phyloP scores from a whole-genome alignment of 2,797 vertebrate genomes.

The Hipposideros larvatus region DNA sequence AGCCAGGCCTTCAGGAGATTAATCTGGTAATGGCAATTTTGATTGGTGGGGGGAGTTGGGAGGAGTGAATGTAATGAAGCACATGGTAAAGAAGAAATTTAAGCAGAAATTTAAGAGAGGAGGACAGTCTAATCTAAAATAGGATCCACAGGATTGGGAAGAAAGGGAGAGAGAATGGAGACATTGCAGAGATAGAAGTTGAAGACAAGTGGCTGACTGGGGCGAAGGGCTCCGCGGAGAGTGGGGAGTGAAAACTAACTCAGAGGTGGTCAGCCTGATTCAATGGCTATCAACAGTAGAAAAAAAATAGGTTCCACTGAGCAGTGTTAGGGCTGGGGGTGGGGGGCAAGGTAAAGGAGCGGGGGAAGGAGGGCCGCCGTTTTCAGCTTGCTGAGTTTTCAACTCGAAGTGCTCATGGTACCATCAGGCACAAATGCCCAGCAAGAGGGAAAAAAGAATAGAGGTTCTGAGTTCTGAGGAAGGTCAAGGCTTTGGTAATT shows the following conservation, averaged over 20 bases:
- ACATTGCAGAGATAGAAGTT: not conserved
- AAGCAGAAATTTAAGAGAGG: not conserved
- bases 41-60: too few species aligned
- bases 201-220: not conserved
- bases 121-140: not conserved
- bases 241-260: not conserved
- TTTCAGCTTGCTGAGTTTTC: not conserved
- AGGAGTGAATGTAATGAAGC: not conserved
- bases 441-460: not conserved
- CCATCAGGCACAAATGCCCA: not conserved
- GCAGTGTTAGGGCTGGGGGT: rapidly evolving
- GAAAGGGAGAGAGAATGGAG: not conserved
- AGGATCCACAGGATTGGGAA: not conserved
- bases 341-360: not conserved
- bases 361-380: not conserved
- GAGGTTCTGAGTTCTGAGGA: not conserved
- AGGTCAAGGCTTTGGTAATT: not conserved
- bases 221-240: not conserved
- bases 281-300: not conserved
- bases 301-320: not conserved
- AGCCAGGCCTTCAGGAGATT: not conserved
- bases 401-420: not conserved
- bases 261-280: not conserved
- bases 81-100: not conserved
- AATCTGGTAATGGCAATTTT: not conserved